A percentile compares a stretch with the other conserved stretches of the same genome.
Evolutionary conservation across 2,888 invertebrate species (phyloP).

Genomic region (Chymomyza amoena): DNA sequence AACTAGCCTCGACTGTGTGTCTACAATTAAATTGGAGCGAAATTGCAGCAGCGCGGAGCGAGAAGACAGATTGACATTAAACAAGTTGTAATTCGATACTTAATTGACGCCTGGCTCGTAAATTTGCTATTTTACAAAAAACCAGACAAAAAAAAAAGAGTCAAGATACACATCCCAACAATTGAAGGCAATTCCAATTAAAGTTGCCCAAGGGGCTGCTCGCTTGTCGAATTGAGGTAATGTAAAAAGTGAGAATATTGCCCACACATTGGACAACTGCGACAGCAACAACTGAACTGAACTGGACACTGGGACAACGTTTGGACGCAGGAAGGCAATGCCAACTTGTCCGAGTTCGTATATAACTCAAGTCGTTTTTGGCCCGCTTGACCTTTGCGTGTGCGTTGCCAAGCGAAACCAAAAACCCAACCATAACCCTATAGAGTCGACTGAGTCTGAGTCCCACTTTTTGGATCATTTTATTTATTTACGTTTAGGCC

Average conservation of each 20-base stretch:
- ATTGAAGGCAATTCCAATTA: constrained; percentile 62
- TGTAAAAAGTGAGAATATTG: constrained; percentile 60
- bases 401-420: constrained; percentile 36
- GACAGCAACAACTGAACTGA: neutral
- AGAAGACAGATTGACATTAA: constrained; percentile 76
- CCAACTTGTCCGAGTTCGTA: neutral
- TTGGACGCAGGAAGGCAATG: neutral
- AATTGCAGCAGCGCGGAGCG: constrained; percentile 42
- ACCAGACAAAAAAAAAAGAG: neutral
- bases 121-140: constrained; percentile 73
- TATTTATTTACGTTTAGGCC: constrained; percentile 1
- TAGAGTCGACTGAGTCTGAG: neutral
- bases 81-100: constrained; percentile 79
- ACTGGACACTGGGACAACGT: neutral
- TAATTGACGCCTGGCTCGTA: constrained; percentile 79
- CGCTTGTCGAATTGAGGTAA: constrained; percentile 70
- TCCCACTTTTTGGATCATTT: neutral
- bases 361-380: constrained; percentile 16
- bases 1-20: neutral
- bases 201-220: constrained; percentile 69
- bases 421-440: constrained; percentile 40
- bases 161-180: constrained; percentile 2
- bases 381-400: constrained; percentile 47
- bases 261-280: constrained; percentile 16
- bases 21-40: constrained; percentile 31